These are phyloP conservation scores for Crax fasciolata DNA, from an alignment of 2,797 vertebrate species.

Conservation along the genomic window DNA sequence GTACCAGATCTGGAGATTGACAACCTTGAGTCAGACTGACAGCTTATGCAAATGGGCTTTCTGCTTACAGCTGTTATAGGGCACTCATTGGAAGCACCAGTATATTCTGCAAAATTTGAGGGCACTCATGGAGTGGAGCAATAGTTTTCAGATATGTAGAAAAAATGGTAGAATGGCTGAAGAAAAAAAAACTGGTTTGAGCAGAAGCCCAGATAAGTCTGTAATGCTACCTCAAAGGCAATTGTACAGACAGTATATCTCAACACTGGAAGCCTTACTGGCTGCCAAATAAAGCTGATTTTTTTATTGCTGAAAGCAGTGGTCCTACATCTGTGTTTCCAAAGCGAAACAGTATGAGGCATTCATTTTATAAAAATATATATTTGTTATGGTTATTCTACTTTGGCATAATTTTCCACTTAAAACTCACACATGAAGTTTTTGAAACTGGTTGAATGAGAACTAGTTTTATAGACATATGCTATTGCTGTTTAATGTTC, in stretches of 20 bases:
- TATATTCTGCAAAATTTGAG: too few species aligned
- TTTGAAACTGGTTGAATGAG: neutral
- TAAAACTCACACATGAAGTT: neutral
- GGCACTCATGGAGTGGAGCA: neutral
- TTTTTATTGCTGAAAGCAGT: neutral
- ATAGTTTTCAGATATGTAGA: neutral
- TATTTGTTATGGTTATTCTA: neutral
- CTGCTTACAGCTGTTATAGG: too few species aligned
- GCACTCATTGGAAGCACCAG: too few species aligned
- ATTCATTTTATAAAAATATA: neutral
- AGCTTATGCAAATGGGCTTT: too few species aligned
- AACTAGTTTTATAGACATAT: neutral
- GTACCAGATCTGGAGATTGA: too few species aligned
- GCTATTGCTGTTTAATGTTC: conserved; percentile 1
- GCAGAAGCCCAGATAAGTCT: conserved; percentile 8
- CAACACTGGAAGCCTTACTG: neutral
- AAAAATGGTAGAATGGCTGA: neutral
- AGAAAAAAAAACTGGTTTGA: conserved; percentile 12
- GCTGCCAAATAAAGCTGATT: neutral
- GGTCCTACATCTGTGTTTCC: neutral
- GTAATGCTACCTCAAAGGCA: conserved; percentile 8
- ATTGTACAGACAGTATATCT: neutral
- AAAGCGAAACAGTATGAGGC: neutral
- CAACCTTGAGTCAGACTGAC: too few species aligned
- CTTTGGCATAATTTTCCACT: neutral